A percentile compares a stretch with the other conserved stretches of the same genome.
phyloP scores from a whole-genome alignment of 1,140 invertebrate genomes.

The Drosophila hydei region DNA sequence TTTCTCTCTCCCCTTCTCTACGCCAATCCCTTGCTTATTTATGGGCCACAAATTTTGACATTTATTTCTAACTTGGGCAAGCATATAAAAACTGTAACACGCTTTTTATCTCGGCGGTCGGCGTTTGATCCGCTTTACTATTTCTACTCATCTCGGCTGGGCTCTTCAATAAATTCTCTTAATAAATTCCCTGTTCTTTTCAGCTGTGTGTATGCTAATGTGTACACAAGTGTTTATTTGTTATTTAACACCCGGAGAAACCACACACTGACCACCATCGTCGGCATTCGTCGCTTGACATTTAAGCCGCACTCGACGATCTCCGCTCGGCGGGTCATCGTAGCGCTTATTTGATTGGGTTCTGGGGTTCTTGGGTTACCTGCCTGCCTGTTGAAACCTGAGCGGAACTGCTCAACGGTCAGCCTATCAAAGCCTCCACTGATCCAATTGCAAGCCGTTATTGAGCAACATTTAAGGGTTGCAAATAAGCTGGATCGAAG shows the following conservation, averaged over 20 bases:
- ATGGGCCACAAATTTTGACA: slow-evolving; percentile 71
- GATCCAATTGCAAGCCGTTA: slow-evolving; percentile 44
- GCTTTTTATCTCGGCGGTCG: slow-evolving; percentile 14
- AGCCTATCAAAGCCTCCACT: background rate
- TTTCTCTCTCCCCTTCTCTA: background rate
- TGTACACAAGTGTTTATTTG: slow-evolving; percentile 81
- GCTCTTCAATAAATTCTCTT: slow-evolving; percentile 20
- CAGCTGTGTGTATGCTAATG: slow-evolving; percentile 58
- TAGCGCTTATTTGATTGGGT: background rate
- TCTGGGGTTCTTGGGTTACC: slow-evolving; percentile 45
- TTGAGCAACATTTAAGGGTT: slow-evolving; percentile 3
- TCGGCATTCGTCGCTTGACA: slow-evolving; percentile 39
- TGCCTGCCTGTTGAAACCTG: slow-evolving; percentile 33
- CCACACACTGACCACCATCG: slow-evolving; percentile 64
- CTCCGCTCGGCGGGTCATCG: background rate
- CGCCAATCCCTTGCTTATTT: slow-evolving; percentile 43
- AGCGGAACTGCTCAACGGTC: slow-evolving; percentile 42
- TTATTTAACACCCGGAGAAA: slow-evolving; percentile 72
- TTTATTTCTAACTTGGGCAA: slow-evolving; percentile 51
- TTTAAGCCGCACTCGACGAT: slow-evolving; percentile 32
- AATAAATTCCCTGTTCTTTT: slow-evolving; percentile 54
- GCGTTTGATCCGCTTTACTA: slow-evolving; percentile 33
- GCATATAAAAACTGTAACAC: slow-evolving; percentile 12
- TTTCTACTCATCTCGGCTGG: slow-evolving; percentile 33
- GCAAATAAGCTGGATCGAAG: slow-evolving; percentile 12